These are phyloP conservation scores for Ernsta delagoae DNA, from an alignment of 2,888 invertebrate genomes.

Conservation along the genomic window DNA sequence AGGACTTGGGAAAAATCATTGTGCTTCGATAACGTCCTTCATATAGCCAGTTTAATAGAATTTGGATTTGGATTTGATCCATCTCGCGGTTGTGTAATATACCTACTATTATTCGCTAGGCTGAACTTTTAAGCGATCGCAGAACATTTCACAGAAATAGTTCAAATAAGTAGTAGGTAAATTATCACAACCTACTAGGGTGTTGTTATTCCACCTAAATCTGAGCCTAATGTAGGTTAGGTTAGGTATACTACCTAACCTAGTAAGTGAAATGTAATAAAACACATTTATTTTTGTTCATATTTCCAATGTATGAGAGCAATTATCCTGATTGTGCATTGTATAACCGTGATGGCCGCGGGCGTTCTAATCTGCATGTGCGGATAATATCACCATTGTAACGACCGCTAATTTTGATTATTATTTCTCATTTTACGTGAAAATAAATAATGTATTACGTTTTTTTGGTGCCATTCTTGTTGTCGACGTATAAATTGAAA, in stretches of 20 bases:
- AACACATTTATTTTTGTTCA: too few relatives aligned
- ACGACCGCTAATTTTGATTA: background rate
- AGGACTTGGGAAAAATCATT: slow-evolving; percentile 69
- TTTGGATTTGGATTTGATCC: slow-evolving; percentile 51
- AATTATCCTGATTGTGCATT: background rate
- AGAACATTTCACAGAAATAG: slow-evolving; percentile 29
- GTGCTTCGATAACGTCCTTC: slow-evolving; percentile 58
- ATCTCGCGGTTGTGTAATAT: slow-evolving; percentile 37
- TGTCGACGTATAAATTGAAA: too few relatives aligned
- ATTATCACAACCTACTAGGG: too few relatives aligned
- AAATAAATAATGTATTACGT: background rate
- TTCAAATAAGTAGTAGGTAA: too few relatives aligned
- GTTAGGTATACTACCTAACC: too few relatives aligned
- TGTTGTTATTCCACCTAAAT: too few relatives aligned
- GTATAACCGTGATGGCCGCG: background rate
- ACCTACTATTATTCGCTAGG: slow-evolving; percentile 41
- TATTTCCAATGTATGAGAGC: too few relatives aligned
- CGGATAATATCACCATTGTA: background rate
- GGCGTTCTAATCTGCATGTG: slow-evolving; percentile 1
- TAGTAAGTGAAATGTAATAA: too few relatives aligned
- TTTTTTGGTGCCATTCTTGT: background rate
- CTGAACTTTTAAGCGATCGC: slow-evolving; percentile 38
- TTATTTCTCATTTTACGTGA: background rate
- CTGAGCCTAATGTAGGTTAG: too few relatives aligned
- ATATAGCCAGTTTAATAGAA: slow-evolving; percentile 55